Conservation (phyloP, 2,113 vertebrate genomes). For the Salvator merianae region DNA sequence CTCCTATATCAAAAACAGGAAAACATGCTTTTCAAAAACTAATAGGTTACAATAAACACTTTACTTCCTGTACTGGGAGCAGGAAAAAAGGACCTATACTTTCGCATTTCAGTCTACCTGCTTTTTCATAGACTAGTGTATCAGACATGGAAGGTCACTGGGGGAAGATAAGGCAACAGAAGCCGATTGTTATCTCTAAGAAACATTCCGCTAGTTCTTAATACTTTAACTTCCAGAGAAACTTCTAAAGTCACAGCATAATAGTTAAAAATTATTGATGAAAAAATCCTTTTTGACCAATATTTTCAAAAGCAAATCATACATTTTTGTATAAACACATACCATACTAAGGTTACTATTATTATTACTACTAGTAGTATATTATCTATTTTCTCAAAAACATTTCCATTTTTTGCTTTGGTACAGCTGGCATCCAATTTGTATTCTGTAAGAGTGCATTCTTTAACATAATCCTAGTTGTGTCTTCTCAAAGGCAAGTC, state of each 20-base stretch:
- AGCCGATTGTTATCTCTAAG: no score
- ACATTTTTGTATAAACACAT: no score
- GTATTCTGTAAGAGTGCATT: neutral
- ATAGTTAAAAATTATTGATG: neutral
- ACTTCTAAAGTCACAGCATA: neutral
- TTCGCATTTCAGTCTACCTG: neutral
- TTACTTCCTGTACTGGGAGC: neutral
- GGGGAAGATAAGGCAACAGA: neutral
- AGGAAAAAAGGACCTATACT: neutral
- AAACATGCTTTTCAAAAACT: neutral
- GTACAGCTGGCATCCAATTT: neutral
- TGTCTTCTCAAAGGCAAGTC: neutral
- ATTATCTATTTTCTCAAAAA: neutral
- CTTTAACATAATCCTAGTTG: neutral
- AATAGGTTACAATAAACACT: neutral
- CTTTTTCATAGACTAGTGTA: neutral
- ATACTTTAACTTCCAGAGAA: neutral
- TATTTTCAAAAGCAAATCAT: no score
- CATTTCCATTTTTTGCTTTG: neutral
- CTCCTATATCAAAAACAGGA: conserved; percentile 69
- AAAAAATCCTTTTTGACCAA: no score
- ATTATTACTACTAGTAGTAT: neutral
- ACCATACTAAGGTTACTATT: no score
- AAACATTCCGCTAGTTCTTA: neutral
- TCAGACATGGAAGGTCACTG: neutral